A percentile compares a stretch with the other conserved stretches of the same genome.
Evolutionary conservation across 2,797 vertebrate genomes (phyloP).

Genomic region (Cichlasoma orientale): DNA sequence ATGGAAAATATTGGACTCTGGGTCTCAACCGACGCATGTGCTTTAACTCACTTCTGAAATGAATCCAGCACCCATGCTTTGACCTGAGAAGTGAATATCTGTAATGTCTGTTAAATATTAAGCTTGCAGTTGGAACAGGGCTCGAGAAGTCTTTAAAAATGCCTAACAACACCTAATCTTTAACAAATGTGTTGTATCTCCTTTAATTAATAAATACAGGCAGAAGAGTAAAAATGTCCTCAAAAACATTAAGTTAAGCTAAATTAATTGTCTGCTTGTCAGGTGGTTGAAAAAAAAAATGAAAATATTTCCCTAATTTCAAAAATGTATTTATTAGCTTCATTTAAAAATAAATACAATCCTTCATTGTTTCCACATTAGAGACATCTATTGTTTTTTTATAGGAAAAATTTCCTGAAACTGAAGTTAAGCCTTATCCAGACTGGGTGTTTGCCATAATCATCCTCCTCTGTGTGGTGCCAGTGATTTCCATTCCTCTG

Average conservation of each 20-base stretch:
- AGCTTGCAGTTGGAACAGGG: too few relatives aligned
- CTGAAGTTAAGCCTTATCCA: slow-evolving; percentile 81
- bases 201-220: too few relatives aligned
- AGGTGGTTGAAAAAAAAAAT: not conserved
- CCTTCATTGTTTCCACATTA: not conserved
- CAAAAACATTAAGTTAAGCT: not conserved
- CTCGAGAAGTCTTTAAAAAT: too few relatives aligned
- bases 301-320: not conserved
- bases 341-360: not conserved
- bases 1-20: too few relatives aligned
- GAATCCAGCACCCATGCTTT: too few relatives aligned
- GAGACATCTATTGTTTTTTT: slow-evolving; percentile 4
- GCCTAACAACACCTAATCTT: too few relatives aligned
- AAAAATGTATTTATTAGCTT: not conserved
- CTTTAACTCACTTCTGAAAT: too few relatives aligned
- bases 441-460: slow-evolving; percentile 84
- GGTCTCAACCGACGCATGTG: too few relatives aligned
- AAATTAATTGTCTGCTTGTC: not conserved
- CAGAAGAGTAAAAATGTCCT: too few relatives aligned
- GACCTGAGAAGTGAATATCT: too few relatives aligned
- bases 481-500: slow-evolving; percentile 79
- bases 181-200: too few relatives aligned
- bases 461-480: slow-evolving; percentile 77
- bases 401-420: slow-evolving; percentile 83
- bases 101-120: too few relatives aligned